Conservation (phyloP, 1,140 invertebrate species). For the Platyura marginata region DNA sequence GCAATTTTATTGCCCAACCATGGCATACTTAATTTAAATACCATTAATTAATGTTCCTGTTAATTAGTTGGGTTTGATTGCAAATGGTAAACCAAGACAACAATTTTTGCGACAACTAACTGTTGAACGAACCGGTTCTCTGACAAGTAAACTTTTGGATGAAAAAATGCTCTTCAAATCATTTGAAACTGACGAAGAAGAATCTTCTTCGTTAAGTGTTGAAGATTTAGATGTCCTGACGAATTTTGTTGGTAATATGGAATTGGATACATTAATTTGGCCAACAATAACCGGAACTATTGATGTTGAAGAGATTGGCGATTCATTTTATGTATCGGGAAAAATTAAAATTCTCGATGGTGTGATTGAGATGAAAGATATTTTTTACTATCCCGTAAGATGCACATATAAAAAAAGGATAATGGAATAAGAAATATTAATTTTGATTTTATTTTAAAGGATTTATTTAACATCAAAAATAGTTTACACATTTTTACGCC, state of each 20-base stretch:
- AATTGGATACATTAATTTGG: constrained; percentile 41
- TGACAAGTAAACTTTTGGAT: no score
- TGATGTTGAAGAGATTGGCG: constrained; percentile 34
- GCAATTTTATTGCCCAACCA: no score
- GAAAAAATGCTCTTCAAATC: no score
- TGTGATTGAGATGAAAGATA: constrained; percentile 30
- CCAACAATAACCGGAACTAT: constrained; percentile 35
- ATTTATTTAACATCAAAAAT: constrained; percentile 45
- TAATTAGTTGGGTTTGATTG: constrained; percentile 29
- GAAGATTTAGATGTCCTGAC: not conserved
- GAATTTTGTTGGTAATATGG: constrained; percentile 24
- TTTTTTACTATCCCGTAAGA: constrained; percentile 27
- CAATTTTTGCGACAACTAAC: constrained; percentile 8
- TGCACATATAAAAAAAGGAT: no score
- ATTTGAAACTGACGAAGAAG: constrained; percentile 1
- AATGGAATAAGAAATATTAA: no score
- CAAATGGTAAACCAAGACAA: constrained; percentile 30
- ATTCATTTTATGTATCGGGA: constrained; percentile 26
- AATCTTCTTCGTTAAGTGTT: not conserved
- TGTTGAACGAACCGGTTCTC: no score
- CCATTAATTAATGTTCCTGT: no score
- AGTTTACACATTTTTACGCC: constrained; percentile 41
- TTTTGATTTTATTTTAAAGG: no score
- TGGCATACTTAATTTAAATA: no score
- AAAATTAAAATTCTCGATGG: constrained; percentile 31